Conservation (phyloP, 2,888 invertebrate genomes). For the Scaeva pyrastri region DNA sequence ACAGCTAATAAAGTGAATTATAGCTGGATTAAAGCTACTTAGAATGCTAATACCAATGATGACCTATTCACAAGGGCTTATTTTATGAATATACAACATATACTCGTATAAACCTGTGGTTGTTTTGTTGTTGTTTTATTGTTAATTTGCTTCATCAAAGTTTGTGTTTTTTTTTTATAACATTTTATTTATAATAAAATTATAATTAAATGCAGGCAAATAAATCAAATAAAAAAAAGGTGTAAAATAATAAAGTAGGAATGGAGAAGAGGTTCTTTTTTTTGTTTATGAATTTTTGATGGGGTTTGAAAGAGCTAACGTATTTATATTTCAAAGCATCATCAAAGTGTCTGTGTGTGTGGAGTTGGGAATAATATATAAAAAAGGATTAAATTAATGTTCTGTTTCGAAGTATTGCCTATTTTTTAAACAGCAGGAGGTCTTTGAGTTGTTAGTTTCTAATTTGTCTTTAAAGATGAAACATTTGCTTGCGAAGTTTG, state of each 20-base stretch:
- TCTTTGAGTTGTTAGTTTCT: too few species aligned
- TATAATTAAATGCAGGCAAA: slow-evolving; percentile 51
- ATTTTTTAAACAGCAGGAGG: slow-evolving; percentile 7
- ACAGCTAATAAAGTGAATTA: slow-evolving; percentile 59
- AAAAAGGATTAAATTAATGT: not conserved
- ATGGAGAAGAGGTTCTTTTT: too few species aligned
- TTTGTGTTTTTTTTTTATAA: slow-evolving; percentile 15
- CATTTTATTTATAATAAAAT: slow-evolving; percentile 33
- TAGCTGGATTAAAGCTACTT: slow-evolving; percentile 47
- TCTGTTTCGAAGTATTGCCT: not conserved
- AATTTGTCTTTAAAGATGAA: too few species aligned
- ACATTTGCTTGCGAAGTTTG: too few species aligned
- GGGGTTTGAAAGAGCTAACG: slow-evolving; percentile 4
- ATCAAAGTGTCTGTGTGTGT: too few species aligned
- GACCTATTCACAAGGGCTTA: slow-evolving; percentile 49
- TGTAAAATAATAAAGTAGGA: slow-evolving; percentile 49
- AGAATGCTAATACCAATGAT: slow-evolving; percentile 58
- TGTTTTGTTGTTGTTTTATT: not conserved
- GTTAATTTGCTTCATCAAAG: too few species aligned
- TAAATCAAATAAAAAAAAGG: slow-evolving; percentile 61
- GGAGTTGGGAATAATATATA: too few species aligned
- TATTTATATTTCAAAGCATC: too few species aligned
- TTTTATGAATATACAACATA: slow-evolving; percentile 40
- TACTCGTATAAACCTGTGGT: too few species aligned
- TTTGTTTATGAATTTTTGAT: slow-evolving; percentile 55